Conservation (phyloP, 2,113 vertebrate genomes). For the Coptodon bakossiorum region DNA sequence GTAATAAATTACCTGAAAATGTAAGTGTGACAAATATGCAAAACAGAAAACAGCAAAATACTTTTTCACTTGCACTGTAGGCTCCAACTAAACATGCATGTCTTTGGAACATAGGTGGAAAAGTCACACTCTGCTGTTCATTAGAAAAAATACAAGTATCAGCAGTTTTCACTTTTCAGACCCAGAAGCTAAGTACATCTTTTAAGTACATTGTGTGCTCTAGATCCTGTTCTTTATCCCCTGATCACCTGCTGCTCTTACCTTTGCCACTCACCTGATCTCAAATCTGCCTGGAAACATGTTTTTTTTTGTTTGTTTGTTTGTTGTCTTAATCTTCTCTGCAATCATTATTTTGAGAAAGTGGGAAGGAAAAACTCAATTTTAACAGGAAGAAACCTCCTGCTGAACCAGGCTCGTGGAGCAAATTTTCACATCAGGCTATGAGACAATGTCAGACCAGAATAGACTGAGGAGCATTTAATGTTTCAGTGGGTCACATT, state of each 20-base stretch:
- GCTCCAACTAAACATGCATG: neutral
- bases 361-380: neutral
- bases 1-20: neutral
- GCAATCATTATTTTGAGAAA: neutral
- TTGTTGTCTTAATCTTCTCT: neutral
- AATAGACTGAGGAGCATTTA: neutral
- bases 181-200: accelerated
- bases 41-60: neutral
- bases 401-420: neutral
- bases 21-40: neutral
- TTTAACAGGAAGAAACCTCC: neutral
- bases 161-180: accelerated
- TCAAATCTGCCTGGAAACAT: neutral
- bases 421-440: neutral
- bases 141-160: neutral
- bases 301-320: neutral
- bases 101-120: accelerated
- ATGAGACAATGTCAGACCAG: neutral
- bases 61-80: neutral
- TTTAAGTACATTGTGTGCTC: neutral
- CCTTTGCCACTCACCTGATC: neutral
- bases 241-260: neutral
- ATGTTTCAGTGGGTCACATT: neutral
- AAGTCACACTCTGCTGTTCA: neutral
- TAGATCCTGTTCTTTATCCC: accelerated